These are phyloP conservation scores for Chiloscyllium plagiosum DNA, from an alignment of 2,113 vertebrate species.

Conservation along the genomic window DNA sequence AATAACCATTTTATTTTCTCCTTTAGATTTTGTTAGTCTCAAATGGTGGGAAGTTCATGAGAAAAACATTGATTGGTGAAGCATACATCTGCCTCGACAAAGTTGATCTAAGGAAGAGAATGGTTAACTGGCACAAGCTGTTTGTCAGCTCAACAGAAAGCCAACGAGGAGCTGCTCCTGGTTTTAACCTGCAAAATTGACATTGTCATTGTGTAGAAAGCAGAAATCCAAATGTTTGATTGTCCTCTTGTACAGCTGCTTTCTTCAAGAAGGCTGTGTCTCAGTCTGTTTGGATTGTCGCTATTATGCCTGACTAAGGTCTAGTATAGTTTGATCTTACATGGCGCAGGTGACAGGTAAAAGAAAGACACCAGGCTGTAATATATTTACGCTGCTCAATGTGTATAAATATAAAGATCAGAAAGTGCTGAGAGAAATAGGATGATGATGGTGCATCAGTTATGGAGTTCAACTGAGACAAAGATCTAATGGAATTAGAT, in stretches of 20 bases:
- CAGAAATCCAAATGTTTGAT: conserved; percentile 45
- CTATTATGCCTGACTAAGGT: not conserved
- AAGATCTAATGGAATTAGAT: not conserved
- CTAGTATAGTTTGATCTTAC: not conserved
- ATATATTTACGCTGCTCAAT: not conserved
- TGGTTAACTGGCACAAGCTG: conserved; percentile 98
- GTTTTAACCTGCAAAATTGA: conserved; percentile 50
- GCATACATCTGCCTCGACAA: conserved; percentile 98
- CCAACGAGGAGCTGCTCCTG: conserved; percentile 57
- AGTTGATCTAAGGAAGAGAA: conserved; percentile 96
- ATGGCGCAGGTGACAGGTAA: not conserved
- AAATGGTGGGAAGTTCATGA: conserved; percentile 97
- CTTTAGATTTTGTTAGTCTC: conserved; percentile 88
- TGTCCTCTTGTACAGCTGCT: conserved; percentile 49
- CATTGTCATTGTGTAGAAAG: conserved; percentile 27
- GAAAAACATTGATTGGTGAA: conserved; percentile 97
- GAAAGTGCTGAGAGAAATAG: not conserved
- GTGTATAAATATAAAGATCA: not conserved
- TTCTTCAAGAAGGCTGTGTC: conserved; percentile 47
- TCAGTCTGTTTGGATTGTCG: conserved; percentile 40
- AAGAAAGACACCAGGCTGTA: not conserved
- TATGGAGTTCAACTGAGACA: not conserved
- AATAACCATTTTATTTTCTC: not conserved
- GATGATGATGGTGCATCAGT: not conserved
- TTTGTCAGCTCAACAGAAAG: conserved; percentile 79